Evolutionary conservation across 2,113 vertebrate genomes (phyloP), one percentile per base, ranked within the genome.

Genomic region (Zosterops pallidus): DNA sequence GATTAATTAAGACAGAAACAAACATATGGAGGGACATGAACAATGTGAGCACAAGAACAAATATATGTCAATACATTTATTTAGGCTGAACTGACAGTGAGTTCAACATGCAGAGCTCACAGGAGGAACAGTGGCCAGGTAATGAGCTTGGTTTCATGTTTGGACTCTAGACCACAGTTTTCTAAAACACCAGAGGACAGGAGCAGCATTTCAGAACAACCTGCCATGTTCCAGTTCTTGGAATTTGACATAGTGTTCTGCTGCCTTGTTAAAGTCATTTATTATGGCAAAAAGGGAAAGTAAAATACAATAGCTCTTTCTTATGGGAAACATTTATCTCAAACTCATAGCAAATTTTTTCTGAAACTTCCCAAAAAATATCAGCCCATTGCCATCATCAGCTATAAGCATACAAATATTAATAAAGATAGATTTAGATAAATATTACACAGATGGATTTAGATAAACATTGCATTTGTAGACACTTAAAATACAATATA

Each of bases 1-100:
- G 75, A 91, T 78, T 85, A 76, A 83, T 60, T 85, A 85, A 87
- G 82, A 83, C 39, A 85, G 92, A 89, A 94, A 67, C 7, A 86
- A 70, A 83, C 42, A 20, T 20, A 18, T 19, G 16, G 39, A 85
- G 24, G 47, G 78, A 71, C 37, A 52, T 2, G 44, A 74, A 44
- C 56, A 68, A 71, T 46, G 31, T 11, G 14, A 89, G 37, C 41
- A 47, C 23, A 60, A 53, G 49, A 79, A 44, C 26, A 95, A 85
- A n/a, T 64, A 29, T 9, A 5, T 37, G 24, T 9, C n/a, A 6
- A 11, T 9, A 23, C 19, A 49, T 71, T 79, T 37, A 41, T 63
- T 89, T 81, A 64, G 26, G 37, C 22, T 81, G 35, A 83, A 77
- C 11, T 1, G 3, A 26, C 20, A n/a, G 5, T 4, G 14, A n/a